Evolutionary conservation across 1,140 invertebrate genomes (phyloP).

Genomic region (Achroia grisella): DNA sequence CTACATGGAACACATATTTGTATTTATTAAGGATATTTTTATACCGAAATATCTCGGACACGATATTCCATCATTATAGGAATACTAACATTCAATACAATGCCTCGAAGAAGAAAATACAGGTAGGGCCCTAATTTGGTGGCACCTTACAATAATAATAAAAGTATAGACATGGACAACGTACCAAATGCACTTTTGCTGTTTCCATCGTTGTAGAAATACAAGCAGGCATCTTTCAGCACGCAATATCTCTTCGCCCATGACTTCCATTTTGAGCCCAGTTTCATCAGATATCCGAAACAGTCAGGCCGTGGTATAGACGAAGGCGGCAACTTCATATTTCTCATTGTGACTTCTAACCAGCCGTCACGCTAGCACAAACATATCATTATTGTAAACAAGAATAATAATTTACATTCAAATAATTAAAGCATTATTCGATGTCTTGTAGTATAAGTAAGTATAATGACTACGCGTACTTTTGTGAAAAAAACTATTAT

Average conservation of each 20-base stretch:
- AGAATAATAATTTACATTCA: not conserved
- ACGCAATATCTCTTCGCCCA: conserved; percentile 96
- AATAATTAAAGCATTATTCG: too few relatives aligned
- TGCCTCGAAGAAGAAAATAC: too few relatives aligned
- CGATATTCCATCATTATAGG: too few relatives aligned
- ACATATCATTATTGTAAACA: not conserved
- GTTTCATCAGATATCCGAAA: conserved; percentile 91
- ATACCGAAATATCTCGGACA: too few relatives aligned
- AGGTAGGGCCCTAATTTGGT: too few relatives aligned
- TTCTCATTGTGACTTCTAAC: conserved; percentile 73
- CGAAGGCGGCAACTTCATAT: conserved; percentile 80
- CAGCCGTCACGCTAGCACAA: conserved; percentile 72
- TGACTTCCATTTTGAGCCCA: conserved; percentile 84
- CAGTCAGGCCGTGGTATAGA: conserved; percentile 90
- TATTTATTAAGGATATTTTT: too few relatives aligned
- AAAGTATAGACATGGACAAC: conserved; percentile 5
- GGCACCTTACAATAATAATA: too few relatives aligned
- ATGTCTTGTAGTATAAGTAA: too few relatives aligned
- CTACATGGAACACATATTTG: too few relatives aligned
- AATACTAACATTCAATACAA: too few relatives aligned
- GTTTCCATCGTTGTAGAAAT: conserved; percentile 93
- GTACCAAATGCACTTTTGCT: conserved; percentile 90
- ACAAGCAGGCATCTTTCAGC: conserved; percentile 95
- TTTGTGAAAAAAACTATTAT: not conserved
- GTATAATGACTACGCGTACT: too few relatives aligned